Conservation (phyloP, 1,140 invertebrate genomes). For the Apis mellifera region Amel_HAv3.1 CM009936.2:8833001-8833500, state of each 20-base stretch:
- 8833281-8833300: conserved; percentile 76
- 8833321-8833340: no score
- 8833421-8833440: no score
- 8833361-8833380: background rate
- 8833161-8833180: conserved; percentile 83
- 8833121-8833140: conserved; percentile 79
- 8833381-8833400: background rate
- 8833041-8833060: background rate
- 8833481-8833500: background rate
- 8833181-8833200: conserved; percentile 83
- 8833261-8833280: conserved; percentile 76
- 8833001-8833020: background rate
- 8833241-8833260: conserved; percentile 80
- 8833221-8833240: conserved; percentile 79
- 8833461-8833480: background rate
- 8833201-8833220: conserved; percentile 80
- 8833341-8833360: no score
- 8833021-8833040: background rate
- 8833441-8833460: conserved; percentile 1
- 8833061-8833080: conserved; percentile 77
- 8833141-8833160: conserved; percentile 83
- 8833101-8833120: conserved; percentile 81
- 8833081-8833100: conserved; percentile 82
- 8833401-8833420: background rate
- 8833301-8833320: conserved; percentile 61